Evolutionary conservation across 2,113 vertebrate species (phyloP).

Genomic region (Mungos mungo): DNA sequence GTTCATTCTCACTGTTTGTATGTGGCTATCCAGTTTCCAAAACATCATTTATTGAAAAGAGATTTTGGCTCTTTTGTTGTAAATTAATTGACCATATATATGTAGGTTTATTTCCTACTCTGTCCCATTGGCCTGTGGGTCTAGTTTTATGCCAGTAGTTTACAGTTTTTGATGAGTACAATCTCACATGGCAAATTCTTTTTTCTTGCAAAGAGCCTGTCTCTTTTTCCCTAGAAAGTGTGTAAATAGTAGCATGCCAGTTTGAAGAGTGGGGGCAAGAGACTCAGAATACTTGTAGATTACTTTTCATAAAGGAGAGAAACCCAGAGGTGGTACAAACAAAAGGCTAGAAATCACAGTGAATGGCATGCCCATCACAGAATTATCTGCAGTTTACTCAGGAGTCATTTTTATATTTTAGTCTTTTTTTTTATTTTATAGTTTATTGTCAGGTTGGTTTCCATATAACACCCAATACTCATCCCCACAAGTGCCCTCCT

Average conservation of each 20-base stretch:
- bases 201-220: neutral
- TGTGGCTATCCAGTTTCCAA: neutral
- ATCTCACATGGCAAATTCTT: neutral
- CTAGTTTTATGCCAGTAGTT: neutral
- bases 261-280: neutral
- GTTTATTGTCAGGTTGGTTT: too few relatives aligned
- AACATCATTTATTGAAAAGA: neutral
- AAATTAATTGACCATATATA: neutral
- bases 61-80: neutral
- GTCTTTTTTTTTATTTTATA: too few relatives aligned
- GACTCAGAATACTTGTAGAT: neutral
- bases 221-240: neutral
- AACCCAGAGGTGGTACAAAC: neutral
- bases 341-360: neutral
- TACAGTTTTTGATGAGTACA: conserved; percentile 16
- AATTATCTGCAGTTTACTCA: neutral
- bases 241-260: neutral
- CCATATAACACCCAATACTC: too few relatives aligned
- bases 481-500: too few relatives aligned
- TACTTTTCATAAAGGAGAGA: neutral
- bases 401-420: neutral
- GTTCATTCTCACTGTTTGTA: neutral
- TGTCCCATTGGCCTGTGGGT: neutral
- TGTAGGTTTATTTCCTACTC: neutral
- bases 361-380: neutral